Base-by-base conservation (phyloP, 2,797 vertebrate genomes). In the Takifugu ocellatus region DNA sequence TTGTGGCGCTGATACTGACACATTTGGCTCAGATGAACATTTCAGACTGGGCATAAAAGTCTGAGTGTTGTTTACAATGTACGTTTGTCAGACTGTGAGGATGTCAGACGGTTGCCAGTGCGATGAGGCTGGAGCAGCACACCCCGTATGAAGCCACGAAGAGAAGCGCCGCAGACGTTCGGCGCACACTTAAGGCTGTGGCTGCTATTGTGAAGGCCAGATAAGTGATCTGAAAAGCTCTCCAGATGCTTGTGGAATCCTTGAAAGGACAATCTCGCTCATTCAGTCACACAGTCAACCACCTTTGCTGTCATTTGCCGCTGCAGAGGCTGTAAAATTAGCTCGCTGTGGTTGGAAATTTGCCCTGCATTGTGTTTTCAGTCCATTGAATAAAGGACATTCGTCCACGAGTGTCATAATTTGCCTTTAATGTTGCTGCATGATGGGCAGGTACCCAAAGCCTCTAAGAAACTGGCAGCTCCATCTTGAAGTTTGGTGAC, bases 221-320 rank as follows among this genome's bases (percentile, higher is more conserved):
- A 57, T 45, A 25, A 58, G 52, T 26, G 50, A 66, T 73, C 51
- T 15, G 45, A 62, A 58, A 61, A 56, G 55, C 48, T 61, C 46
- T 59, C 9, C 5, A 68, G 61, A 64, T 66, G 31, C 60, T 66
- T 63, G 50, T 36, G 45, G 52, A 64, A 63, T 45, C 11, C 49
- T 64, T 15, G 1, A 14, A 39, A 39, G 36, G 36, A 39, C 12
- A 29, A 6, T 39, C 14, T 48, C 6, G 26, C 52, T 53, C 59
- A 48, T 27, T 25, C 67, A 63, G 17, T 51, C 31, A 17, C 14
- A 3, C 25, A 36, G 48, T 17, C 33, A 31, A 51, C n/a, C 46
- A 51, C 33, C 2, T 53, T 45, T 59, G 15, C 51, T 49, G 59
- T 51, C 61, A 47, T 36, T 11, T 8, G 10, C 48, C 48, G 52